These are phyloP conservation scores for Drosophila ohnishii DNA, from an alignment of 1,140 invertebrate species.

Conservation along the genomic window DNA sequence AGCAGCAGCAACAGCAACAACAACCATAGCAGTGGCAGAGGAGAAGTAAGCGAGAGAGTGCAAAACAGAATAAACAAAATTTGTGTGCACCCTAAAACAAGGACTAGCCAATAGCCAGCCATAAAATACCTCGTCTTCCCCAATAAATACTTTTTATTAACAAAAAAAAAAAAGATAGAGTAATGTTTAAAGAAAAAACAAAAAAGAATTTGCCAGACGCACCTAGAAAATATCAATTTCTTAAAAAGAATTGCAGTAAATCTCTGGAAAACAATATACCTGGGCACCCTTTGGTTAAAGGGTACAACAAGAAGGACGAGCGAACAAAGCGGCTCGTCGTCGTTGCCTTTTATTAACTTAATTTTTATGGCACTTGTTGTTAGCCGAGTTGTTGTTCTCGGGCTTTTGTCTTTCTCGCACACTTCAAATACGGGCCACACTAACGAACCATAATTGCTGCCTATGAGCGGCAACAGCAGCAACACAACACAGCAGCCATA, in stretches of 20 bases:
- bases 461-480: constrained; percentile 57
- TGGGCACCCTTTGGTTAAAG: background rate
- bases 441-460: constrained; percentile 81
- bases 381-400: constrained; percentile 46
- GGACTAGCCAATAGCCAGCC: too few relatives aligned
- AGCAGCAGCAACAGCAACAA: constrained; percentile 35
- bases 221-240: background rate
- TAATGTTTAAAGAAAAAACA: too few relatives aligned
- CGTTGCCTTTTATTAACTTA: constrained; percentile 81
- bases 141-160: too few relatives aligned
- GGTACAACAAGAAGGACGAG: constrained; percentile 21
- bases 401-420: constrained; percentile 66
- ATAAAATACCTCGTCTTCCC: constrained; percentile 2
- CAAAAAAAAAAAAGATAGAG: too few relatives aligned
- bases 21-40: constrained; percentile 16
- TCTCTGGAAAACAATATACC: constrained; percentile 3
- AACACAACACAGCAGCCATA: constrained; percentile 30
- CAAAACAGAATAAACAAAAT: constrained; percentile 70
- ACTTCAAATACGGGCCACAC: constrained; percentile 77
- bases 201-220: too few relatives aligned
- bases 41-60: constrained; percentile 53
- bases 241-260: background rate
- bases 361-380: constrained; percentile 81
- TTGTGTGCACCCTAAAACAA: constrained; percentile 8
- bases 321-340: constrained; percentile 73